Evolutionary conservation across 2,113 vertebrate genomes (phyloP), one percentile per base, ranked within the genome.

Genomic region (Hucho hucho): DNA sequence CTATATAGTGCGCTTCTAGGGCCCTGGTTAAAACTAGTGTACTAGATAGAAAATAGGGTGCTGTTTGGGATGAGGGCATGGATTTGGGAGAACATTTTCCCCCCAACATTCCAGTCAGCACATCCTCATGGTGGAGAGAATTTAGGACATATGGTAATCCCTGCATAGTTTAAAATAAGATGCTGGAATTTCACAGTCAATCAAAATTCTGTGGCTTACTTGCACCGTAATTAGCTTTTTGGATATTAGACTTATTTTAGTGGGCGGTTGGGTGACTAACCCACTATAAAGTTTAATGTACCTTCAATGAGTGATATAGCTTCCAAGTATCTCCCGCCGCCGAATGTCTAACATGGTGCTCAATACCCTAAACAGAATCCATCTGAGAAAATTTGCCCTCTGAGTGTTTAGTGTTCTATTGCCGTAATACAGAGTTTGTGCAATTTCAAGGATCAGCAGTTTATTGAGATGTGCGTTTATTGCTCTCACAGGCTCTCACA

Each of bases 391-490:
- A 66, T 13, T 66, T 16, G 25, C 63, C 13, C 29, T 70, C 22
- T 70, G 58, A 70, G 43, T 70, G 63, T 64, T 64, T 25, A 28
- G 25, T 64, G 13, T 29, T 66, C 26, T 66, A 7, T 20, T 24
- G 26, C 16, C 24, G 13, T 64, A 63, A 49, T 69, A 49, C 24
- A 73, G 46, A 68, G 20, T 25, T 63, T 22, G 28, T 32, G 59
- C 67, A 6, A 75, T 18, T 72, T 75, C 64, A 61, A 26, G 32
- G 28, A 32, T 22, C 28, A 59, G 64, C 37, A 68, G 63, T 72
- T 61, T 58, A 80, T 67, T n/a, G 69, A 68, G 69, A 73, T 4
- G 20, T 22, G 43, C 47, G 1, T 29, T 66, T 7, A 75, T 67
- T 63, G n/a, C 43, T 24, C 70, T 76, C 46, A 25, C 49, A 74